Conservation (phyloP, 2,113 vertebrate species). For the Oostethus manadensis region DNA sequence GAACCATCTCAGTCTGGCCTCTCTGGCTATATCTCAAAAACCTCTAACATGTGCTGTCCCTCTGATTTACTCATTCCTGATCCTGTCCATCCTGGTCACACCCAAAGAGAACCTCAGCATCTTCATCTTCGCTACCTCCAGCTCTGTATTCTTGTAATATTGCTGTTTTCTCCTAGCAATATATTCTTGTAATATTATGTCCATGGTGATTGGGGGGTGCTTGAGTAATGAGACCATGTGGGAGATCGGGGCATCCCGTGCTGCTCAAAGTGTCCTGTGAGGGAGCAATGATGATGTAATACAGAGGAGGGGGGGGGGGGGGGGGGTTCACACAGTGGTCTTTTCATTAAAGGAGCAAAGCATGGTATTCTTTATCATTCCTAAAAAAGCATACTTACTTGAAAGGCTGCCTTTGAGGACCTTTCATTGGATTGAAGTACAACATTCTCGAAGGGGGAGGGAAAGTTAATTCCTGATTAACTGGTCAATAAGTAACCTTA, state of each 20-base stretch:
- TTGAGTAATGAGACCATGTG: slow-evolving; percentile 38
- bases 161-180: not conserved
- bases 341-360: slow-evolving; percentile 38
- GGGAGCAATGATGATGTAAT: slow-evolving; percentile 25
- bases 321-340: slow-evolving; percentile 32
- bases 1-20: no score
- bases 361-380: slow-evolving; percentile 41
- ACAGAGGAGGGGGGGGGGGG: no score
- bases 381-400: slow-evolving; percentile 28
- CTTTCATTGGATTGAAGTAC: slow-evolving; percentile 33
- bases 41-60: no score
- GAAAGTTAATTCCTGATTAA: no score
- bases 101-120: no score
- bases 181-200: slow-evolving; percentile 13
- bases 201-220: slow-evolving; percentile 42
- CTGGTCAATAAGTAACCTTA: no score
- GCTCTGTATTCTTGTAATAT: not conserved
- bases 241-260: not conserved
- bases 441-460: no score
- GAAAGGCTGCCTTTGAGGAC: slow-evolving; percentile 28
- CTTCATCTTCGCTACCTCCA: no score
- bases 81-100: no score
- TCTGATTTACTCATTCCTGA: no score
- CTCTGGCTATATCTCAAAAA: no score
- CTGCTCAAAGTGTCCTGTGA: slow-evolving; percentile 54